Percentiles rank a stretch among this genome's conserved stretches.
These are phyloP conservation scores for Grus americana DNA, from an alignment of 2,113 vertebrate genomes.

Conservation along the genomic window DNA sequence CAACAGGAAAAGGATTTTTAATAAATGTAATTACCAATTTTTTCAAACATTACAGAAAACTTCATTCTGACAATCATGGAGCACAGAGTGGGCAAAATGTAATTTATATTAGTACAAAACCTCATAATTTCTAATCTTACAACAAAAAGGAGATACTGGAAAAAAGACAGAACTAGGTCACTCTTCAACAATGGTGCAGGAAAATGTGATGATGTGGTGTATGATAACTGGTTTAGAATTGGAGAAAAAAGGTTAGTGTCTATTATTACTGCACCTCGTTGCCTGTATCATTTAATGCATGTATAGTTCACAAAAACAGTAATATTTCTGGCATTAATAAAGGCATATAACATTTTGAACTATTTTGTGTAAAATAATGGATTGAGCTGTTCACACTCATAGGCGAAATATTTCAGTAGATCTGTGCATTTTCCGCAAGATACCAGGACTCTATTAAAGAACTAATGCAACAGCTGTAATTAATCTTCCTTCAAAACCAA, in stretches of 20 bases:
- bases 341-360: neutral
- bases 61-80: neutral
- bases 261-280: neutral
- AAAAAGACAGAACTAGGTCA: constrained; percentile 59
- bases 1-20: constrained; percentile 30
- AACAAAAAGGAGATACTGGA: neutral
- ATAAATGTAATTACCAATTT: constrained; percentile 3
- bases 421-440: neutral
- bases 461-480: neutral
- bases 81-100: constrained; percentile 4
- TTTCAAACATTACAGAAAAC: constrained; percentile 22
- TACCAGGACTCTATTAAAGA: neutral
- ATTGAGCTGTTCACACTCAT: neutral
- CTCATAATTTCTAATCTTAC: neutral
- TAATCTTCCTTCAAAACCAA: constrained; percentile 23
- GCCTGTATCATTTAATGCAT: neutral
- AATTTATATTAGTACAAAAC: constrained; percentile 38
- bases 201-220: neutral
- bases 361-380: neutral
- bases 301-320: neutral
- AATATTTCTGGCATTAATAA: neutral
- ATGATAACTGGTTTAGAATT: neutral
- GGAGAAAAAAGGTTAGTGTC: neutral
- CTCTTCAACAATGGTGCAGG: neutral
- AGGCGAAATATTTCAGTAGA: neutral